These are phyloP conservation scores for Remorina albescens DNA, from an alignment of 2,797 vertebrate genomes.

Conservation along the genomic window DNA sequence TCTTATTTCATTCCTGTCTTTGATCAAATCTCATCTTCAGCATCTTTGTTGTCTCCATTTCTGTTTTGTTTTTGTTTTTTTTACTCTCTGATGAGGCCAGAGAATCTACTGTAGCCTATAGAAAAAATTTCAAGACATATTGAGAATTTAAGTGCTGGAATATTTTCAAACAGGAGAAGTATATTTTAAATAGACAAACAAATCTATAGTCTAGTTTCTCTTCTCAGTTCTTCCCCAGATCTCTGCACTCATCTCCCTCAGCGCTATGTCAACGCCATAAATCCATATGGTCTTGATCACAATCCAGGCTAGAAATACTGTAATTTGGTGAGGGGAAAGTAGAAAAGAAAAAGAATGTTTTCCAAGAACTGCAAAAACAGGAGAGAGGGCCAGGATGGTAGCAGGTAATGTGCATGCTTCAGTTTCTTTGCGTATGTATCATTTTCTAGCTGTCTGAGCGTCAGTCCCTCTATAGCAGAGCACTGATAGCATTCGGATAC, in stretches of 20 bases:
- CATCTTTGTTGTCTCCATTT: constrained; percentile 28
- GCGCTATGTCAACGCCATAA: constrained; percentile 4
- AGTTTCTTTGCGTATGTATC: constrained; percentile 44
- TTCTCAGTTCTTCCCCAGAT: background rate
- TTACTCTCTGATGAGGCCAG: constrained; percentile 18
- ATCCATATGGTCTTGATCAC: constrained; percentile 27
- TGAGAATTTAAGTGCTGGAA: constrained; percentile 1
- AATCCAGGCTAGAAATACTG: constrained; percentile 16
- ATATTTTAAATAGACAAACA: constrained; percentile 2
- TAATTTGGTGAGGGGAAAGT: constrained; percentile 26
- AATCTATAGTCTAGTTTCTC: constrained; percentile 4
- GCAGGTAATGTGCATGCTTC: constrained; percentile 36
- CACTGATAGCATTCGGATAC: constrained; percentile 65
- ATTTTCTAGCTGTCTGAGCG: constrained; percentile 63
- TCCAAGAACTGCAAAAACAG: background rate
- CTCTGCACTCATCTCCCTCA: constrained; percentile 13
- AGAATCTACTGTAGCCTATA: constrained; percentile 3
- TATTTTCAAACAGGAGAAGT: constrained; percentile 13
- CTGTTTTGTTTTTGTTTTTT: background rate
- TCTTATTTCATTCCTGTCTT: constrained; percentile 30
- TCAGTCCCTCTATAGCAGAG: constrained; percentile 43
- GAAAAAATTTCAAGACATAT: background rate
- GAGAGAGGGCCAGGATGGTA: background rate
- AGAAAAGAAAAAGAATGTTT: background rate
- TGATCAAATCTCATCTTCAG: constrained; percentile 20